Evolutionary conservation across 1,140 invertebrate genomes (phyloP).

Genomic region (Cherax quadricarinatus): DNA sequence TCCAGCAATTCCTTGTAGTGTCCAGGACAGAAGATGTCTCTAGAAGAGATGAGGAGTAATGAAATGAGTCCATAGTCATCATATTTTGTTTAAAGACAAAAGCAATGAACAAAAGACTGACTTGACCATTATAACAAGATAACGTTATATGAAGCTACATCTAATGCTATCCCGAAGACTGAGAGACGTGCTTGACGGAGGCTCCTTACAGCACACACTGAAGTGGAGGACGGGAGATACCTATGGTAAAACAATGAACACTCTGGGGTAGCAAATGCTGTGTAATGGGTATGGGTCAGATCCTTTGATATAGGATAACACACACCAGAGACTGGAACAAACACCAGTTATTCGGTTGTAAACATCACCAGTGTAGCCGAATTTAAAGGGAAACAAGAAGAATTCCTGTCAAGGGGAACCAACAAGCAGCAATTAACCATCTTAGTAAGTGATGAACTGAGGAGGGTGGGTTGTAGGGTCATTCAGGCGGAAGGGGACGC

Average conservation of each 20-base stretch:
- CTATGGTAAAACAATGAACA: constrained; percentile 42
- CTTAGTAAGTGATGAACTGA: constrained; percentile 58
- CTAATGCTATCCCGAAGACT: neutral
- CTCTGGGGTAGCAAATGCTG: constrained; percentile 29
- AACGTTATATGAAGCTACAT: neutral
- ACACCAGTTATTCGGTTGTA: constrained; percentile 19
- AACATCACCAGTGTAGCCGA: constrained; percentile 31
- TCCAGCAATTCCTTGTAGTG: no score
- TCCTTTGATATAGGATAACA: constrained; percentile 27
- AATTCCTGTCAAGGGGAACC: constrained; percentile 34
- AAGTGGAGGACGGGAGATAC: constrained; percentile 46
- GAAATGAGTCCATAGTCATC: neutral
- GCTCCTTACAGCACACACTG: neutral
- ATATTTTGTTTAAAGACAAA: constrained; percentile 8
- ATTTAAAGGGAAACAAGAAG: constrained; percentile 26
- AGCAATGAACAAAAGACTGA: neutral
- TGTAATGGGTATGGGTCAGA: constrained; percentile 7
- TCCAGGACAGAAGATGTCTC: neutral
- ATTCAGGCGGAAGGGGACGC: constrained; percentile 41
- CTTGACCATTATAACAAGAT: constrained; percentile 30
- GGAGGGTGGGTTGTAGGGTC: constrained; percentile 38
- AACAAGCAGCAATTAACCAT: constrained; percentile 49
- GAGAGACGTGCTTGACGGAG: constrained; percentile 36
- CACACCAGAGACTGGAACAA: constrained; percentile 21
- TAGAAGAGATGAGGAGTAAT: neutral